Conservation (phyloP, 2,113 vertebrate genomes). For the Paradoxurus hermaphroditus region DNA sequence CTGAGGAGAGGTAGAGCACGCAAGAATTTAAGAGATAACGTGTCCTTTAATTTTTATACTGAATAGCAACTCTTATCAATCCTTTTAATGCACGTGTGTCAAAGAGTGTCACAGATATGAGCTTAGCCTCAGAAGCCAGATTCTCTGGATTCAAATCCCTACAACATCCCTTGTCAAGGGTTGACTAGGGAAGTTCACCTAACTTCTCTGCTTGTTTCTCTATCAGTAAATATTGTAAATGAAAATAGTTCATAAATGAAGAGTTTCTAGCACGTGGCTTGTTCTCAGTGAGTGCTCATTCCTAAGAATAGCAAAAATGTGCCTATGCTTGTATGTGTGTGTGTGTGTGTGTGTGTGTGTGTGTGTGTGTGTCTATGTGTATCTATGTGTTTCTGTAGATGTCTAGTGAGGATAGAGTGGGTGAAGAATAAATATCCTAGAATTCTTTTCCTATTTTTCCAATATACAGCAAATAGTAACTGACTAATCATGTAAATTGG, state of each 20-base stretch:
- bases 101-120: not conserved
- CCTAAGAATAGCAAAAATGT: not conserved
- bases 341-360: not conserved
- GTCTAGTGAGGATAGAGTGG: not conserved
- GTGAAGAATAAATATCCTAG: not conserved
- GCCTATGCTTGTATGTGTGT: not conserved
- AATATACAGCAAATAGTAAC: not conserved
- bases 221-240: not conserved
- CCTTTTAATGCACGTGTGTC: not conserved
- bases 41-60: not conserved
- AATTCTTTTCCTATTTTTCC: not conserved
- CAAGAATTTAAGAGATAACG: not conserved
- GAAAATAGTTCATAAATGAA: not conserved
- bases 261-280: fast-evolving
- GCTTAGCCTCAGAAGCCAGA: not conserved
- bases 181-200: not conserved
- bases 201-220: not conserved
- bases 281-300: not conserved
- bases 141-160: not conserved
- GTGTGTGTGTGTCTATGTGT: not conserved
- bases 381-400: not conserved
- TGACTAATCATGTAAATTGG: not conserved
- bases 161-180: too few species aligned
- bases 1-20: not conserved
- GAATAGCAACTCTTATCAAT: not conserved